Conservation (phyloP, 1,140 invertebrate genomes). For the Macrobrachium rosenbergii region DNA sequence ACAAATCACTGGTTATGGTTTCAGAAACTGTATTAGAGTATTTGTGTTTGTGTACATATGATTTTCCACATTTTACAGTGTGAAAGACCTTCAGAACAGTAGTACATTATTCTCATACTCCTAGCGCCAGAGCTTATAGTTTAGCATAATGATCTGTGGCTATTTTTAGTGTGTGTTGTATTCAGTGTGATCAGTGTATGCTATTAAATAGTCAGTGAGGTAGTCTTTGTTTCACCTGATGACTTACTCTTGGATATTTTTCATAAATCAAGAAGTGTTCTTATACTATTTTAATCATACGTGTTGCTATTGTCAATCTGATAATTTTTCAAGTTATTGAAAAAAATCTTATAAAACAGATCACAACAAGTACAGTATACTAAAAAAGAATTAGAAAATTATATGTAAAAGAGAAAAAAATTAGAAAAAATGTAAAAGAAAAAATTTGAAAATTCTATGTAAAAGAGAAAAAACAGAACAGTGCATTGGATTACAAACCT, state of each 20-base stretch:
- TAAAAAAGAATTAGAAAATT: too few relatives aligned
- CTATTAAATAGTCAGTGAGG: slow-evolving; percentile 29
- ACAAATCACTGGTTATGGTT: background rate
- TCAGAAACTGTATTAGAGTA: background rate
- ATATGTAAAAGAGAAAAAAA: too few relatives aligned
- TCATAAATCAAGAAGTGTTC: background rate
- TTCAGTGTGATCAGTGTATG: slow-evolving; percentile 40
- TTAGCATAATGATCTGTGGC: too few relatives aligned
- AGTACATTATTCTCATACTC: too few relatives aligned
- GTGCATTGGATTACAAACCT: background rate
- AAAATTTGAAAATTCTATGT: too few relatives aligned
- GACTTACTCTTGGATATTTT: background rate
- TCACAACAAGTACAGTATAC: too few relatives aligned
- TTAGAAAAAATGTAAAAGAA: too few relatives aligned
- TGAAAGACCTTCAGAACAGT: too few relatives aligned
- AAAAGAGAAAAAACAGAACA: background rate
- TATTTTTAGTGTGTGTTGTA: background rate
- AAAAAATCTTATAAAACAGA: too few relatives aligned
- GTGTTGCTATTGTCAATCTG: background rate
- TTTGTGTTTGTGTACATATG: slow-evolving; percentile 2
- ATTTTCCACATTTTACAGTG: background rate
- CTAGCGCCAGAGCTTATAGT: too few relatives aligned
- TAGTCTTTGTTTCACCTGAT: slow-evolving; percentile 25
- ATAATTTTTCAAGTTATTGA: too few relatives aligned
- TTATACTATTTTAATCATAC: background rate